Percentiles rank a stretch among this genome's conserved stretches.
Evolutionary conservation across 2,888 invertebrate species (phyloP).

Genomic region (Drosophila falleni): DNA sequence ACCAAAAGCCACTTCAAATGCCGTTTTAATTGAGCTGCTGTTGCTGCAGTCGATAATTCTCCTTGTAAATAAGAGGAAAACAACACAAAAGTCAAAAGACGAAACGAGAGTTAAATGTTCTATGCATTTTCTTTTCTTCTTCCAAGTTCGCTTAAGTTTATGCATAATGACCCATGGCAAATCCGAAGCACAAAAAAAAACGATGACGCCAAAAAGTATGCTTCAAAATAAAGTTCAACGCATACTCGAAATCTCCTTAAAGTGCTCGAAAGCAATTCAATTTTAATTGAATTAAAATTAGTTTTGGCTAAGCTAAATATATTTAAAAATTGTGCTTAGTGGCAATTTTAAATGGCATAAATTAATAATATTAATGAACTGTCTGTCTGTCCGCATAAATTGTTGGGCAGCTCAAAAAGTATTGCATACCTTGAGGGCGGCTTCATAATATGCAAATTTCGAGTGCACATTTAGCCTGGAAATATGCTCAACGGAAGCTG

Average conservation of each 20-base stretch:
- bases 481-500: slow-evolving; percentile 45
- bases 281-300: slow-evolving; percentile 8
- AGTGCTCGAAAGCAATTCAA: not conserved
- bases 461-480: slow-evolving; percentile 28
- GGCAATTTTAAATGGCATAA: slow-evolving; percentile 22
- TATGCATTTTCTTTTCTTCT: slow-evolving; percentile 4
- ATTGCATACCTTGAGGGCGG: slow-evolving; percentile 28
- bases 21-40: slow-evolving; percentile 69
- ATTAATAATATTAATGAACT: slow-evolving; percentile 42
- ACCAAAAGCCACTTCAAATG: slow-evolving; percentile 58
- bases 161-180: slow-evolving; percentile 35
- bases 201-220: not conserved
- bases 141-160: slow-evolving; percentile 5
- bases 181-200: not conserved
- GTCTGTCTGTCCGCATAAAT: slow-evolving; percentile 28
- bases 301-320: not conserved
- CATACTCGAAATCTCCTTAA: not conserved
- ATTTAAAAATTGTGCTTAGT: slow-evolving; percentile 10
- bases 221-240: not conserved
- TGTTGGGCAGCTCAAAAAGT: slow-evolving; percentile 16
- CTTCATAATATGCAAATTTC: slow-evolving; percentile 46
- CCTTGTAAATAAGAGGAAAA: slow-evolving; percentile 21
- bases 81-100: slow-evolving; percentile 17
- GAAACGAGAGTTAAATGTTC: slow-evolving; percentile 16
- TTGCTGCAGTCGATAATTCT: slow-evolving; percentile 35